Evolutionary conservation across 2,888 invertebrate species (phyloP).

Genomic region (Epinotia brunnichana): DNA sequence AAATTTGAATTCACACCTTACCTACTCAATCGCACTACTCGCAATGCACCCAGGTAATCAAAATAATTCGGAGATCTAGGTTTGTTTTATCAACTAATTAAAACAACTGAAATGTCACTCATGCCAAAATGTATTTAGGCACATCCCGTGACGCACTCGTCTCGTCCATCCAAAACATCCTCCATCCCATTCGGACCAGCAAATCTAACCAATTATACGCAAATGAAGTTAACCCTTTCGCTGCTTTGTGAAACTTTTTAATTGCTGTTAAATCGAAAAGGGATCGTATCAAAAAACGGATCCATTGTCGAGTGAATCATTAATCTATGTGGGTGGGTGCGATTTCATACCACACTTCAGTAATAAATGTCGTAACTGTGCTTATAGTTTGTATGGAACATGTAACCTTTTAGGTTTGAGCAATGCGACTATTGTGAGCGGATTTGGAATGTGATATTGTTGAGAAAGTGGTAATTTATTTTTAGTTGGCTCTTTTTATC

Average conservation of each 20-base stretch:
- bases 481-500: slow-evolving; percentile 6
- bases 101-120: background rate
- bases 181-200: slow-evolving; percentile 48
- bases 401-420: slow-evolving; percentile 48
- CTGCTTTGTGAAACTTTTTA: slow-evolving; percentile 77
- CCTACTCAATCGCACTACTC: too few relatives aligned
- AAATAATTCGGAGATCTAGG: too few relatives aligned
- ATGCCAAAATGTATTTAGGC: background rate
- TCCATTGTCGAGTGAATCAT: slow-evolving; percentile 70
- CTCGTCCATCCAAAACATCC: slow-evolving; percentile 46
- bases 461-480: slow-evolving; percentile 35
- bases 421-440: slow-evolving; percentile 11
- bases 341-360: slow-evolving; percentile 46
- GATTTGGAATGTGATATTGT: slow-evolving; percentile 42
- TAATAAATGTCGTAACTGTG: background rate
- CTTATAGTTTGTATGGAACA: slow-evolving; percentile 18
- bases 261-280: slow-evolving; percentile 81
- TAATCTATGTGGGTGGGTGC: slow-evolving; percentile 77
- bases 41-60: too few relatives aligned
- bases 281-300: slow-evolving; percentile 67
- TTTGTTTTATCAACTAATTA: too few relatives aligned
- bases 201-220: slow-evolving; percentile 72
- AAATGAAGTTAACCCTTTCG: slow-evolving; percentile 77
- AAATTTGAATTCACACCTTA: too few relatives aligned
- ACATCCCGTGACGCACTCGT: slow-evolving; percentile 40